Conservation (phyloP, 2,113 vertebrate genomes). For the Xiphias gladius region DNA sequence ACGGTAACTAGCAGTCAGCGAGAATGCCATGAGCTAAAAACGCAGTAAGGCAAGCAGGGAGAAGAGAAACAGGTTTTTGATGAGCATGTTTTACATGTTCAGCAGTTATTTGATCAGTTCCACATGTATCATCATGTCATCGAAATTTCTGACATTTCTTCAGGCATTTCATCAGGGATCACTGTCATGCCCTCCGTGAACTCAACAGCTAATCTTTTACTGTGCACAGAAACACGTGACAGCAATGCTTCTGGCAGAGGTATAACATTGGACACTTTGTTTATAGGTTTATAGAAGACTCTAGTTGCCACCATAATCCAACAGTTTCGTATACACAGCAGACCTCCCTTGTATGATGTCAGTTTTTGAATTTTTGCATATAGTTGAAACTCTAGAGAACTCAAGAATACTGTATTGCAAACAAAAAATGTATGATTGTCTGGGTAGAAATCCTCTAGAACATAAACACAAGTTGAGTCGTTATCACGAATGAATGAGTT, state of each 20-base stretch:
- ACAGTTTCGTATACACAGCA: not conserved
- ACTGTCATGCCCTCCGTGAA: not conserved
- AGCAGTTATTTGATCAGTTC: not conserved
- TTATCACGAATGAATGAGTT: not conserved
- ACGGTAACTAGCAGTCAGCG: too few species aligned
- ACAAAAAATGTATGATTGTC: not conserved
- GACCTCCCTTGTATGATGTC: too few species aligned
- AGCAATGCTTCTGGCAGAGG: not conserved
- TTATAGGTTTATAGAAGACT: not conserved
- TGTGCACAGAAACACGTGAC: not conserved
- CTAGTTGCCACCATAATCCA: not conserved
- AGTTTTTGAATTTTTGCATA: not conserved
- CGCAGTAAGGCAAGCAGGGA: not conserved
- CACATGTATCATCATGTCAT: not conserved
- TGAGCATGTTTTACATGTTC: not conserved
- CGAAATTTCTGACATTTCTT: too few species aligned
- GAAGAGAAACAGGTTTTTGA: slow-evolving; percentile 4
- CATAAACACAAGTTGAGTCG: not conserved
- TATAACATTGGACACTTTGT: not conserved
- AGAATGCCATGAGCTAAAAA: not conserved
- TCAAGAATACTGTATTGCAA: not conserved
- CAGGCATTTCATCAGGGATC: too few species aligned
- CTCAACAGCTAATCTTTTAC: not conserved
- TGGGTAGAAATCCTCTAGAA: not conserved
- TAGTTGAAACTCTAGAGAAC: not conserved